Conservation (phyloP, 2,888 invertebrate species). For the Sphecodes monilicornis region DNA sequence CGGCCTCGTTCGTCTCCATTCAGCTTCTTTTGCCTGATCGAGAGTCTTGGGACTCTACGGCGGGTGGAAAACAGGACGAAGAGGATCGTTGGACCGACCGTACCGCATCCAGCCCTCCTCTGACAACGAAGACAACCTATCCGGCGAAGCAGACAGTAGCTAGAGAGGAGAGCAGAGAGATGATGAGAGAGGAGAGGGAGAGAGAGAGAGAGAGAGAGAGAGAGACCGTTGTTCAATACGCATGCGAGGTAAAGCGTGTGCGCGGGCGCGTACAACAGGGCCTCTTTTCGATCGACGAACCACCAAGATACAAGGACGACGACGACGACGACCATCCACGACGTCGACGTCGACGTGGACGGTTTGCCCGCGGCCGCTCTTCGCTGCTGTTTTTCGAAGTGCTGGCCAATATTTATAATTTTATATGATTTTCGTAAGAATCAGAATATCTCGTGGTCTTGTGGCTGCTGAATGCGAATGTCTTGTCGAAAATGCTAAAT, state of each 20-base stretch:
- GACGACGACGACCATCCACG: conserved; percentile 31
- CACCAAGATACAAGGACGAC: conserved; percentile 32
- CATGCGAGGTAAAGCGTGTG: conserved; percentile 81
- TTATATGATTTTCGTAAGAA: background rate
- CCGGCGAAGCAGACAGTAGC: background rate
- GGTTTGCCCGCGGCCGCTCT: background rate
- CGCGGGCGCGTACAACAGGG: conserved; percentile 77
- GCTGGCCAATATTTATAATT: background rate
- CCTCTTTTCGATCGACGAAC: conserved; percentile 83
- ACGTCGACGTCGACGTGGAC: conserved; percentile 28
- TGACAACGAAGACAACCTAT: background rate
- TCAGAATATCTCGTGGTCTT: background rate
- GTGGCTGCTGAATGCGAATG: background rate
- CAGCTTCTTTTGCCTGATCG: conserved; percentile 7
- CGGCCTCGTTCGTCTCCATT: conserved; percentile 40
- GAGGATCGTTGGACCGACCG: conserved; percentile 6
- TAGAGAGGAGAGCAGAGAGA: background rate
- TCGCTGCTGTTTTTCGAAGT: background rate
- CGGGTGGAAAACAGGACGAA: background rate
- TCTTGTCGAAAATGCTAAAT: background rate
- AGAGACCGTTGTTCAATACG: conserved; percentile 78
- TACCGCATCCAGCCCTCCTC: background rate
- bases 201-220: background rate
- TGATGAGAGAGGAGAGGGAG: background rate
- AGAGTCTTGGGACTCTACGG: background rate